Conservation (phyloP, 2,888 invertebrate genomes). For the Trissoscelio sp. region DNA sequence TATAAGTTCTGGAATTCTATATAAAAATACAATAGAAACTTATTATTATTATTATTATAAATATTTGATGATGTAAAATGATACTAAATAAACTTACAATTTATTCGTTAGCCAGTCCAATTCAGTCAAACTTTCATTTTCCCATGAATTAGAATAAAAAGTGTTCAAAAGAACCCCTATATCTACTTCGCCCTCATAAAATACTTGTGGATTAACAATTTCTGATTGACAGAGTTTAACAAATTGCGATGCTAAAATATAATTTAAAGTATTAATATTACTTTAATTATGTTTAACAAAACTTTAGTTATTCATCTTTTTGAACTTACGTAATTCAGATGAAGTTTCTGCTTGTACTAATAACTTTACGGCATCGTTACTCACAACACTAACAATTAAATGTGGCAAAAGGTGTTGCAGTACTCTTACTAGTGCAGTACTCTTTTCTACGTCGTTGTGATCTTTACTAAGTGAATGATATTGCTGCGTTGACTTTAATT, state of each 20-base stretch:
- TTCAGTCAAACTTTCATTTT: conserved; percentile 87
- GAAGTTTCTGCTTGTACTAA: conserved; percentile 73
- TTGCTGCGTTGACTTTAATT: conserved; percentile 75
- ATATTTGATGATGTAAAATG: too few species aligned
- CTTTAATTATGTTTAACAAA: neutral
- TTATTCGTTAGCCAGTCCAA: conserved; percentile 88
- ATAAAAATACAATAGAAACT: conserved; percentile 5
- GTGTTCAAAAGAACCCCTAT: conserved; percentile 86
- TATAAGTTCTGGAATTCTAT: conserved; percentile 86
- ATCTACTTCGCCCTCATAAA: conserved; percentile 86
- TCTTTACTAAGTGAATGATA: conserved; percentile 76
- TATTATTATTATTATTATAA: neutral
- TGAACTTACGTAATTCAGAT: conserved; percentile 76
- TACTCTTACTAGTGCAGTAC: conserved; percentile 75
- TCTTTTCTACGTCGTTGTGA: conserved; percentile 76
- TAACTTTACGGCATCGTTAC: conserved; percentile 74
- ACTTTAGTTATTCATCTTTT: neutral
- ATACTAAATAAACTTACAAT: conserved; percentile 84
- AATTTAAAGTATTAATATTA: neutral
- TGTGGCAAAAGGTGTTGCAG: conserved; percentile 79
- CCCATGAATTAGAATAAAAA: conserved; percentile 83
- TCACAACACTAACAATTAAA: conserved; percentile 76
- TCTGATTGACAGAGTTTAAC: conserved; percentile 82
- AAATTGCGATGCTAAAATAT: conserved; percentile 84
- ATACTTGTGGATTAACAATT: conserved; percentile 86